These are phyloP conservation scores for Lagopus leucura DNA, from an alignment of 2,113 vertebrate species.

Conservation along the genomic window DNA sequence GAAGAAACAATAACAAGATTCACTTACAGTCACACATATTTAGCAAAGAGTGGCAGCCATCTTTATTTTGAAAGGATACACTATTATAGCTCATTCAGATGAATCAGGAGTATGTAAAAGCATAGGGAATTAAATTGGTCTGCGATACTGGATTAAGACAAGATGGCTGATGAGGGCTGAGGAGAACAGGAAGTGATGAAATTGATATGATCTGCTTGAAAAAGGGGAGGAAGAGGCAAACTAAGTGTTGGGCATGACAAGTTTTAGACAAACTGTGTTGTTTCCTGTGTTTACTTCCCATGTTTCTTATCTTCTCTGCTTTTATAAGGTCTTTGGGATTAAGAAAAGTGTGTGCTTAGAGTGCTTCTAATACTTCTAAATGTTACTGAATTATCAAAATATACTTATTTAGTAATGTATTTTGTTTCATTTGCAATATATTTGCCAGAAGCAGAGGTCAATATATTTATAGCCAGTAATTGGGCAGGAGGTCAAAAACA, in stretches of 20 bases:
- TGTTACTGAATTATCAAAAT: background rate
- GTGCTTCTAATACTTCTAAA: background rate
- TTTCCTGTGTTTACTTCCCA: background rate
- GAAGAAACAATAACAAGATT: background rate
- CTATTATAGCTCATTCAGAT: background rate
- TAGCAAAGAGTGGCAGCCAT: background rate
- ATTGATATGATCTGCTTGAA: background rate
- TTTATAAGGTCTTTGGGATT: background rate
- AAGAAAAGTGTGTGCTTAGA: background rate
- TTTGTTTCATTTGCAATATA: slow-evolving; percentile 57
- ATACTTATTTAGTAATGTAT: background rate
- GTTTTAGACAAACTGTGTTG: background rate
- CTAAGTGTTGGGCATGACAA: rapidly evolving
- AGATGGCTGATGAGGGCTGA: background rate
- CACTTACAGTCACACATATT: background rate
- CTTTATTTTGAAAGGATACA: background rate
- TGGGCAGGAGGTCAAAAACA: slow-evolving; percentile 66
- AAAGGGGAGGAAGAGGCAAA: background rate
- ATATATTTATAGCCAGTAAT: slow-evolving; percentile 63
- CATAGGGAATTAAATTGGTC: background rate
- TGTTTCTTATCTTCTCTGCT: background rate
- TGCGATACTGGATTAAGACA: background rate
- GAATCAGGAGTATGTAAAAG: background rate
- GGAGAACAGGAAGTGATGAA: background rate
- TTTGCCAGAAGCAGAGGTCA: slow-evolving; percentile 62